Evolutionary conservation across 2,797 vertebrate species (phyloP).

Genomic region (Eupleurogrammus muticus): DNA sequence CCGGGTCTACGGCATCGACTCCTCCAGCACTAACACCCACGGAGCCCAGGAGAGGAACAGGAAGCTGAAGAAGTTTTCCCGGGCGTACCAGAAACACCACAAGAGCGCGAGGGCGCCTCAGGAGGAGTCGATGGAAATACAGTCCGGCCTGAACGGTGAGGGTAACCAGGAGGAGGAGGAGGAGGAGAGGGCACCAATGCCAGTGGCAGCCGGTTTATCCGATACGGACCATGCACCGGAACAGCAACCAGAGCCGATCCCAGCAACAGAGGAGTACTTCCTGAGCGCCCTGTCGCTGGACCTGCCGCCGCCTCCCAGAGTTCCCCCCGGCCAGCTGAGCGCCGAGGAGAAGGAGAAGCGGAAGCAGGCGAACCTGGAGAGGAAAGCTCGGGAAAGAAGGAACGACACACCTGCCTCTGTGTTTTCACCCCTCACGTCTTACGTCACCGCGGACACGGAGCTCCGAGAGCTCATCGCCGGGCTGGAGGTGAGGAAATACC

Average conservation of each 20-base stretch:
- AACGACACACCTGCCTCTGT: conserved; percentile 72
- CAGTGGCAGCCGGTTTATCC: conserved; percentile 8
- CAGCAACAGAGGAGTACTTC: conserved; percentile 71
- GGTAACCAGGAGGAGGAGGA: conserved; percentile 23
- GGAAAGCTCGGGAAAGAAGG: conserved; percentile 74
- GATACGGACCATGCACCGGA: conserved; percentile 19
- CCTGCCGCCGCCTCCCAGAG: conserved; percentile 75
- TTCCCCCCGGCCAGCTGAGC: conserved; percentile 77
- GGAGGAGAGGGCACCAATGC: not conserved
- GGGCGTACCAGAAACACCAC: conserved; percentile 81
- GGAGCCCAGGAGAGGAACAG: conserved; percentile 95
- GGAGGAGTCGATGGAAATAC: conserved; percentile 6
- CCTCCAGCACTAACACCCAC: conserved; percentile 91
- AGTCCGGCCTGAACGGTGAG: not conserved
- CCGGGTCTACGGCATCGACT: conserved; percentile 96
- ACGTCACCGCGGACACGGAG: conserved; percentile 93
- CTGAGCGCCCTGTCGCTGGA: conserved; percentile 83
- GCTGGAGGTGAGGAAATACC: conserved; percentile 86
- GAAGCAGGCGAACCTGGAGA: conserved; percentile 87
- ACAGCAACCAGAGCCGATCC: conserved; percentile 38
- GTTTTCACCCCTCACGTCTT: conserved; percentile 92
- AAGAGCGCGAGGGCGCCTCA: conserved; percentile 26
- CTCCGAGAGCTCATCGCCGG: conserved; percentile 90
- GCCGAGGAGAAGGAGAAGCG: conserved; percentile 86
- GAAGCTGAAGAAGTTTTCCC: conserved; percentile 96